Evolutionary conservation across 2,797 vertebrate species (phyloP), one percentile per base, ranked within the genome.

Genomic region (Chaenodraco wilsoni): DNA sequence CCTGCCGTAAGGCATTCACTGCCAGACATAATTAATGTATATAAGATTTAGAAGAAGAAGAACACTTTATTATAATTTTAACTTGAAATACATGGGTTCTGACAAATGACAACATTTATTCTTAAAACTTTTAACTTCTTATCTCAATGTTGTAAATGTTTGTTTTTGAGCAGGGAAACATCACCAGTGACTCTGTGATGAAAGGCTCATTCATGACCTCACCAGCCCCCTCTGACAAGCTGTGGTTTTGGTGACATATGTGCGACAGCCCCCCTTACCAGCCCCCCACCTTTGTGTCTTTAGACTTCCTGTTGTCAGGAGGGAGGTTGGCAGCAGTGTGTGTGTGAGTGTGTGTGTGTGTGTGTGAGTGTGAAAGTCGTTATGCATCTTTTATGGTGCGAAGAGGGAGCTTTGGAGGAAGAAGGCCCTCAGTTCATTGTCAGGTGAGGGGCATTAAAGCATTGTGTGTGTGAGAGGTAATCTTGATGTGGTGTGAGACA

Each of bases 241-340:
- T 83, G 81, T 70, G 85, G 69, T 84, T 90, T 88, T 79, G 85
- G 86, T 89, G 90, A 91, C 91, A 94, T 92, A 92, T 93, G 90
- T 87, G 82, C 52, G 4, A 52, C 58, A 10, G 8, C 65, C 17
- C 21, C 13, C 7, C 5, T 5, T 43, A 57, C 63, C 61, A 82
- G 65, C 64, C 63, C 33, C 33, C 33, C 8, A 17, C 51, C 68
- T 88, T 92, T 91, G 88, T 92, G 85, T 86, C 71, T 72, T 76
- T 54, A 81, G 79, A 89, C 73, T 91, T 89, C 85, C 86, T 90
- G 81, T 84, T 84, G 82, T 85, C 59, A 83, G 37, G 41, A 76
- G 49, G 74, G 74, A 61, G 72, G 74, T 10, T 64, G 78, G 50
- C 64, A 74, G 81, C 64, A 65, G 69, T 63, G 74, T 76, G n/a